Evolutionary conservation across 2,888 invertebrate species (phyloP).

Genomic region (Hoplodrina ambigua): DNA sequence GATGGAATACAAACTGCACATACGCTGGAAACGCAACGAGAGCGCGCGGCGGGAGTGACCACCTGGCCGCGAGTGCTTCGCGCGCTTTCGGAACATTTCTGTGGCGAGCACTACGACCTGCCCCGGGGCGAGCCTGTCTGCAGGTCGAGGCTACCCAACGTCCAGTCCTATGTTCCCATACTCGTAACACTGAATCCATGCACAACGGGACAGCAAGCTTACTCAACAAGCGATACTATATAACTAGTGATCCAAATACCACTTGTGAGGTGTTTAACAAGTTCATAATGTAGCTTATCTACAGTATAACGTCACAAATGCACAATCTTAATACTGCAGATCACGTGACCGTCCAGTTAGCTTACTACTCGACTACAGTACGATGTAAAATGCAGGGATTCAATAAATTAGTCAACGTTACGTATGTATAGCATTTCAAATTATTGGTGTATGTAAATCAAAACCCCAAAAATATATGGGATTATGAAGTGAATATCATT

Average conservation of each 20-base stretch:
- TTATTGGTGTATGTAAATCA: slow-evolving; percentile 71
- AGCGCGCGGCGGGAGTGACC: slow-evolving; percentile 24
- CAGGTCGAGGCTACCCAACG: slow-evolving; percentile 4
- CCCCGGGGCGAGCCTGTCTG: background rate
- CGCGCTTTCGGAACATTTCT: slow-evolving; percentile 28
- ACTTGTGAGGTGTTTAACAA: slow-evolving; percentile 20
- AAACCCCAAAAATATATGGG: slow-evolving; percentile 50
- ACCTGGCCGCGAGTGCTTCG: slow-evolving; percentile 3
- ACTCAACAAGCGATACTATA: slow-evolving; percentile 63
- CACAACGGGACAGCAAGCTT: slow-evolving; percentile 70
- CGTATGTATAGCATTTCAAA: slow-evolving; percentile 57
- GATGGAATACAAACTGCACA: slow-evolving; percentile 66
- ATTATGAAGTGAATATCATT: slow-evolving; percentile 48
- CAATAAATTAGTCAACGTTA: slow-evolving; percentile 61
- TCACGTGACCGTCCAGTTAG: slow-evolving; percentile 18
- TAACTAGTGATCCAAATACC: slow-evolving; percentile 53
- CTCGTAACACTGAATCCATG: slow-evolving; percentile 69
- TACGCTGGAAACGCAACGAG: slow-evolving; percentile 20
- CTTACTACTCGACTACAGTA: slow-evolving; percentile 55
- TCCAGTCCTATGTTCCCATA: slow-evolving; percentile 32
- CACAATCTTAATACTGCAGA: slow-evolving; percentile 25
- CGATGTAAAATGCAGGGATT: slow-evolving; percentile 52
- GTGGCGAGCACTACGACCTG: slow-evolving; percentile 2
- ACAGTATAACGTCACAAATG: slow-evolving; percentile 26
- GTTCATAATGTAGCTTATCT: slow-evolving; percentile 18